phyloP scores from a whole-genome alignment of 2,888 invertebrate species.

The Drosophila anomelani region DNA sequence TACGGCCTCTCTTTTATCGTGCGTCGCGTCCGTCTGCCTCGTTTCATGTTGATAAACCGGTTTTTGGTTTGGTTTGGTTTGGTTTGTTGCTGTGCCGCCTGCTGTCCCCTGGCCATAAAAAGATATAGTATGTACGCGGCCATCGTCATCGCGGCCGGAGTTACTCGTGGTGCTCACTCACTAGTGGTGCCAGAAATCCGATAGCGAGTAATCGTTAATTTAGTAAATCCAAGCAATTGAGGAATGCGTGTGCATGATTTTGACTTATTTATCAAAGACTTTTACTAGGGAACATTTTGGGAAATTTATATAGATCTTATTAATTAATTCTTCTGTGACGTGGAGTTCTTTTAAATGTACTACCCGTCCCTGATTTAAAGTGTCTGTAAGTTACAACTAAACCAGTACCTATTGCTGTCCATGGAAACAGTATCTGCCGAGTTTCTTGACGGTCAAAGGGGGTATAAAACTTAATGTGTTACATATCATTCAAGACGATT shows the following conservation, averaged over 20 bases:
- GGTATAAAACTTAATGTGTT: neutral
- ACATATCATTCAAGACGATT: neutral
- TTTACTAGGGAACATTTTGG: neutral
- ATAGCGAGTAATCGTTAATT: constrained; percentile 16
- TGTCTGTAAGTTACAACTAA: neutral
- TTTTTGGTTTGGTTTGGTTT: constrained; percentile 45
- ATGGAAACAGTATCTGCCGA: neutral
- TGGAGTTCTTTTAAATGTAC: too few relatives aligned
- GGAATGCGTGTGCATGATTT: constrained; percentile 5
- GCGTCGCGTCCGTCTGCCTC: constrained; percentile 54
- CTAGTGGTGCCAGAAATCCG: constrained; percentile 22
- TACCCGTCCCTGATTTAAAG: neutral
- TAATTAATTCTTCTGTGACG: too few relatives aligned
- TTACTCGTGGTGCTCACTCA: constrained; percentile 23
- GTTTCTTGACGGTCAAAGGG: neutral
- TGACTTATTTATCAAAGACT: neutral
- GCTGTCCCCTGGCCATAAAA: constrained; percentile 46
- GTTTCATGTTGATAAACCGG: constrained; percentile 72
- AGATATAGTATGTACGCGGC: constrained; percentile 43
- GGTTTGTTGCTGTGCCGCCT: constrained; percentile 41
- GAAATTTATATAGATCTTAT: neutral
- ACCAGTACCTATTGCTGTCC: neutral
- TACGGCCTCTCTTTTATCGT: constrained; percentile 69
- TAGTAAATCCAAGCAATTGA: constrained; percentile 13
- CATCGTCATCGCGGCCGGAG: constrained; percentile 43